Base-by-base conservation (phyloP, 2,113 vertebrate species). In the Engystomops pustulosus region DNA sequence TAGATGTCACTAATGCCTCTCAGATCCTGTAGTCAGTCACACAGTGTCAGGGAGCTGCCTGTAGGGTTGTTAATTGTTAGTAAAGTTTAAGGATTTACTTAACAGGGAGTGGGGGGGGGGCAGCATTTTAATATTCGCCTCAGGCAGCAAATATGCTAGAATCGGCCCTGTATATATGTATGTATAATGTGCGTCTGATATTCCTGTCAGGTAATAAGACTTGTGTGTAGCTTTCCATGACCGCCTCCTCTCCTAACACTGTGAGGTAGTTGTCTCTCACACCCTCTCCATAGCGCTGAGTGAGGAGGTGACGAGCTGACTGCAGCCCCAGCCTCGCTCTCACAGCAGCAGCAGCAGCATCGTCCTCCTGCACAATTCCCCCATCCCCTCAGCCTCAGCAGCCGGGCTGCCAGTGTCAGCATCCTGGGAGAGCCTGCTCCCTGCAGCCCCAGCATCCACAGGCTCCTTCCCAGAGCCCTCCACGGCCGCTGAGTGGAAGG, bases 271-370 rank as follows among this genome's bases (percentile, higher is more conserved):
- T n/a, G 15, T 41, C 23, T 67, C 67, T 27, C 78, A 80, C 51
- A 78, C 78, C 17, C 55, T 9, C 81, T 76, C 68, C 81, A 34
- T 36, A 47, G 17, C 25, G 70, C 36, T 75, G 53, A n/a, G n/a
- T n/a, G n/a, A 53, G 81, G 69, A 74, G 81, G 81, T 49, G 70
- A 76, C 80, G 14, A 67, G 70, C 81, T 36, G 25, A 49, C 81
- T 76, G 81, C 81, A 84, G 18, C 65, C 81, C 81, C 71, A 87
- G 88, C 83, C 87, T 92, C 92, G 91, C 90, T 76, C 81, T 77
- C 71, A 84, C 70, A 83, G 55, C 27, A 75, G 53, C 80, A 47
- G 90, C 90, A 91, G 87, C 70, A 83, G 55, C 80, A 65, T 90
- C n/a, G n/a, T n/a, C n/a, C n/a, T n/a, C 90, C 91, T 86, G 69